These are phyloP conservation scores for Tortricodes alternella DNA, from an alignment of 2,888 invertebrate species.

Conservation along the genomic window DNA sequence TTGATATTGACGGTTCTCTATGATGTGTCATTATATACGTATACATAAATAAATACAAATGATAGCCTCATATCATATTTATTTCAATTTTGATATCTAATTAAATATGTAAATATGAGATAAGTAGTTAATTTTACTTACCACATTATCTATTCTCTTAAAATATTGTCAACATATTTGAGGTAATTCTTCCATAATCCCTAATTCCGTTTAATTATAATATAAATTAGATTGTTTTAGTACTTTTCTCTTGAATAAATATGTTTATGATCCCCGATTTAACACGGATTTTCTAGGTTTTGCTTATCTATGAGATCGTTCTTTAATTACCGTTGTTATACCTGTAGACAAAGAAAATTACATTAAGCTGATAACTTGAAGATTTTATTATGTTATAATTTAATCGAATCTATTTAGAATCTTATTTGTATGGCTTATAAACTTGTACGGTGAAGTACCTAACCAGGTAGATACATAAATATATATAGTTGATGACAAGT, in stretches of 20 bases:
- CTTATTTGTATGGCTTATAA: too few species aligned
- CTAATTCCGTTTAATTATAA: not conserved
- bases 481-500: too few species aligned
- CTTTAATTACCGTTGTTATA: constrained; percentile 41
- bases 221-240: too few species aligned
- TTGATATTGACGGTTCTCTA: too few species aligned
- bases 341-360: constrained; percentile 53
- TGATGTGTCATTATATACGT: too few species aligned
- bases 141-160: not conserved
- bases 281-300: constrained; percentile 58
- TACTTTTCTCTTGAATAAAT: too few species aligned
- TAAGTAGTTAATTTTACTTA: not conserved
- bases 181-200: not conserved
- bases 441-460: too few species aligned
- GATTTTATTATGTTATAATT: not conserved
- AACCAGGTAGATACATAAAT: too few species aligned
- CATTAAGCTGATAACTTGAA: constrained; percentile 3
- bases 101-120: not conserved
- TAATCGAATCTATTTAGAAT: not conserved
- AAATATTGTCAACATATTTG: too few species aligned
- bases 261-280: constrained; percentile 15
- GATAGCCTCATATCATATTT: too few species aligned
- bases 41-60: too few species aligned
- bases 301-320: constrained; percentile 64
- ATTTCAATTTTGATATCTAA: too few species aligned